Conservation (phyloP, 2,888 invertebrate genomes). For the Meteorus cinctellus region DNA sequence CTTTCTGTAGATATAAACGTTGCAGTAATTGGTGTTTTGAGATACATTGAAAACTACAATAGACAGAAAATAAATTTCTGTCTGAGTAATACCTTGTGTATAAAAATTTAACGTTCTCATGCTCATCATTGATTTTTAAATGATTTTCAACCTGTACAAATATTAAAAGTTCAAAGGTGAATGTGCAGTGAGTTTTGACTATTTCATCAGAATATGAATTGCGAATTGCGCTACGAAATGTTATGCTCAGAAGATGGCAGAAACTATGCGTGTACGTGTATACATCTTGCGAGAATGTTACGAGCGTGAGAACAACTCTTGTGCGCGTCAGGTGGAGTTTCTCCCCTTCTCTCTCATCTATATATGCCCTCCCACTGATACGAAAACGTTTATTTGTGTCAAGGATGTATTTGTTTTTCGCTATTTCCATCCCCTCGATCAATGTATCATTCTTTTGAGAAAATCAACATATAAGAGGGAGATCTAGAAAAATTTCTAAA, state of each 20-base stretch:
- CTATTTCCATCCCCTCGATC: neutral
- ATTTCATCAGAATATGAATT: constrained; percentile 40
- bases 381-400: constrained; percentile 39
- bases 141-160: neutral
- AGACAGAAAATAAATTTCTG: neutral
- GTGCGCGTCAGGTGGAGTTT: constrained; percentile 27
- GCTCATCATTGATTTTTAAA: neutral
- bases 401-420: constrained; percentile 15
- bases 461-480: neutral
- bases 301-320: constrained; percentile 28
- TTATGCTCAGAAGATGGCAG: constrained; percentile 9
- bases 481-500: neutral
- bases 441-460: neutral
- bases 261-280: neutral
- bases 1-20: neutral
- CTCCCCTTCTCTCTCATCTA: neutral
- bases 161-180: too few relatives aligned
- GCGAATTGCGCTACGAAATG: constrained; percentile 36
- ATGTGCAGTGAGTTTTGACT: constrained; percentile 30
- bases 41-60: neutral
- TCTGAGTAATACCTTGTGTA: neutral
- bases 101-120: neutral
- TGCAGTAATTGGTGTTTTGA: neutral
- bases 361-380: constrained; percentile 4
- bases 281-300: neutral